Percentiles rank a stretch among this genome's conserved stretches.
These are phyloP conservation scores for Lacerta bilineata DNA, from an alignment of 2,797 vertebrate genomes.

Conservation along the genomic window DNA sequence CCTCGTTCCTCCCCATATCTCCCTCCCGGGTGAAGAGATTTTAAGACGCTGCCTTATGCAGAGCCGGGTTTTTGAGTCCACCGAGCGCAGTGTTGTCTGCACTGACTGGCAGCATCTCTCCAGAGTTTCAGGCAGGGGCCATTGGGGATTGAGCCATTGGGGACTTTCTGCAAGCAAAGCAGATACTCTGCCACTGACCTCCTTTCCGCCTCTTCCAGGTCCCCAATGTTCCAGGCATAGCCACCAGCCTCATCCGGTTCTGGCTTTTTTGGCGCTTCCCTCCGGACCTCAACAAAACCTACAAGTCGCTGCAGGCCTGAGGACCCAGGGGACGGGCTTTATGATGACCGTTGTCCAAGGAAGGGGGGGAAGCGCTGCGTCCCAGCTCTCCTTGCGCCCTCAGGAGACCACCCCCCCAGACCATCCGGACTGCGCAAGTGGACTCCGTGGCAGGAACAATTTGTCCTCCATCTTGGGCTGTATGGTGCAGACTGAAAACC, in stretches of 20 bases:
- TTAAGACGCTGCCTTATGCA: no score
- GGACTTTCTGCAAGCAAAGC: no score
- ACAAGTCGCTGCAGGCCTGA: constrained; percentile 83
- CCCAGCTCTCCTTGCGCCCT: not conserved
- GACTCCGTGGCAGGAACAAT: not conserved
- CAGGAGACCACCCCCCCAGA: no score
- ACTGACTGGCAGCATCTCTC: no score
- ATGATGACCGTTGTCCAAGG: fast-evolving
- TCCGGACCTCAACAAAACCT: constrained; percentile 70
- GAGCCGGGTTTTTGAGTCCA: no score
- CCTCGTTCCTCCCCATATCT: not conserved
- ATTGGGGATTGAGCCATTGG: no score
- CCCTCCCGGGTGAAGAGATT: no score
- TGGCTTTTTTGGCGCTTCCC: constrained; percentile 89
- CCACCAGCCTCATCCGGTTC: constrained; percentile 90
- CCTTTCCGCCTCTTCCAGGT: constrained; percentile 79
- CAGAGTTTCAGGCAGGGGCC: no score
- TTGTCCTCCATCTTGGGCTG: not conserved
- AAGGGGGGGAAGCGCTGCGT: fast-evolving
- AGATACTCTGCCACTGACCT: no score
- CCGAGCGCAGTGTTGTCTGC: no score
- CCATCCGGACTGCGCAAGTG: no score
- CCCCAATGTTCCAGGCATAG: constrained; percentile 90
- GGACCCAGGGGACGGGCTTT: not conserved
- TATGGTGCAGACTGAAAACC: not conserved